A percentile compares a stretch with the other conserved stretches of the same genome.
Evolutionary conservation across 1,140 invertebrate genomes (phyloP).

Genomic region (Holcopasites calliopsidis): DNA sequence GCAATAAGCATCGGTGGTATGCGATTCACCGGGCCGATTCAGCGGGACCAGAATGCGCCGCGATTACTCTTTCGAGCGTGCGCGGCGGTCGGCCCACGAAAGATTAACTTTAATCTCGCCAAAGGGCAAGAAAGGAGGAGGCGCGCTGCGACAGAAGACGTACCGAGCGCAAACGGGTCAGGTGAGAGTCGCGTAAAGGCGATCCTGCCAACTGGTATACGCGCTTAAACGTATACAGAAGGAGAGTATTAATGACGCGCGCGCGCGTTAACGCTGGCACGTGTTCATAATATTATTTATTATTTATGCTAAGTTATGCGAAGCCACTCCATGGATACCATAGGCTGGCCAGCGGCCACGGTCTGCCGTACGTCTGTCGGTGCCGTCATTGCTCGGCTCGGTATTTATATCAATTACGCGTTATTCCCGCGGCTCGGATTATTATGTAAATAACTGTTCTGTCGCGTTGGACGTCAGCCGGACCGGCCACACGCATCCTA

Average conservation of each 20-base stretch:
- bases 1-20: slow-evolving; percentile 43
- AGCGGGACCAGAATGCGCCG: slow-evolving; percentile 12
- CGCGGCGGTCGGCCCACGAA: neutral
- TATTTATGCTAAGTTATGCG: slow-evolving; percentile 77
- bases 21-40: slow-evolving; percentile 31
- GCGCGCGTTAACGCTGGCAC: slow-evolving; percentile 73
- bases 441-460: slow-evolving; percentile 73
- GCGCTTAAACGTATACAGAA: slow-evolving; percentile 46
- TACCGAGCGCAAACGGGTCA: too few species aligned
- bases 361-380: slow-evolving; percentile 74
- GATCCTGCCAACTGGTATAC: slow-evolving; percentile 3
- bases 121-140: too few species aligned
- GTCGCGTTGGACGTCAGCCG: slow-evolving; percentile 57
- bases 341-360: slow-evolving; percentile 71
- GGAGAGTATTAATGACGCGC: slow-evolving; percentile 63
- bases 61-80: slow-evolving; percentile 10
- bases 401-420: slow-evolving; percentile 77
- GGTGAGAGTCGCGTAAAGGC: too few species aligned
- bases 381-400: slow-evolving; percentile 70
- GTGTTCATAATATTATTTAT: slow-evolving; percentile 77
- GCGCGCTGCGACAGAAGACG: too few species aligned
- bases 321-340: slow-evolving; percentile 72
- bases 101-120: too few species aligned
- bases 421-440: slow-evolving; percentile 74
- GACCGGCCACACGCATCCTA: slow-evolving; percentile 24